These are phyloP conservation scores for Siniperca undulata DNA, from an alignment of 2,797 vertebrate species.

Conservation along the genomic window DNA sequence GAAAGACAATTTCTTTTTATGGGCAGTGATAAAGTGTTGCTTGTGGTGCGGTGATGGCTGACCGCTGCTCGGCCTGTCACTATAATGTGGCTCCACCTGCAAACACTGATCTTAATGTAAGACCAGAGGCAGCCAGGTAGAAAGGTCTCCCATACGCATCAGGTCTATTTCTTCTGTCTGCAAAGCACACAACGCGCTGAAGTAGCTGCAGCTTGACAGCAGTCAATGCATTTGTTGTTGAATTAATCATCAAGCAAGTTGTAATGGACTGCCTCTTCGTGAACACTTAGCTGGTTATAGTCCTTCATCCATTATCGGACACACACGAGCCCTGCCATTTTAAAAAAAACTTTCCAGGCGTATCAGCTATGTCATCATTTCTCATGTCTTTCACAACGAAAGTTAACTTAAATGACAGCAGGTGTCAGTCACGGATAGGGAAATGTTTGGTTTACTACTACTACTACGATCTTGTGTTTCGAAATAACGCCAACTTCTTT, in stretches of 20 bases:
- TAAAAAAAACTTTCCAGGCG: neutral
- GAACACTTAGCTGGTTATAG: neutral
- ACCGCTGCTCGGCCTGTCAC: neutral
- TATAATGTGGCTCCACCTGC: neutral
- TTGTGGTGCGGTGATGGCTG: no score
- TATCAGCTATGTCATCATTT: neutral
- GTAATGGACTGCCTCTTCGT: neutral
- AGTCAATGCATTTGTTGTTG: neutral
- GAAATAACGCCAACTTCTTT: neutral
- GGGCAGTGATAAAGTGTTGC: neutral
- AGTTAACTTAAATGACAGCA: neutral
- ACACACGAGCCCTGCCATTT: accelerated
- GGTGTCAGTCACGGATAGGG: neutral
- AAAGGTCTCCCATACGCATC: neutral
- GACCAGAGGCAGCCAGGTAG: neutral
- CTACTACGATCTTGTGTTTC: neutral
- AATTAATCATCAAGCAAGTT: no score
- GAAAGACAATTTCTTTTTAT: neutral
- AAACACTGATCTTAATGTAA: neutral
- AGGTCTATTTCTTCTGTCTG: neutral
- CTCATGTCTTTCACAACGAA: accelerated
- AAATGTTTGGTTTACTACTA: neutral
- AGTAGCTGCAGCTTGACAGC: neutral
- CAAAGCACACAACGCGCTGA: neutral
- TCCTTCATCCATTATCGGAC: constrained; percentile 26